Base-by-base conservation (phyloP, 53 echinoderm and acorn worm species). In the Crossaster papposus region DNA sequence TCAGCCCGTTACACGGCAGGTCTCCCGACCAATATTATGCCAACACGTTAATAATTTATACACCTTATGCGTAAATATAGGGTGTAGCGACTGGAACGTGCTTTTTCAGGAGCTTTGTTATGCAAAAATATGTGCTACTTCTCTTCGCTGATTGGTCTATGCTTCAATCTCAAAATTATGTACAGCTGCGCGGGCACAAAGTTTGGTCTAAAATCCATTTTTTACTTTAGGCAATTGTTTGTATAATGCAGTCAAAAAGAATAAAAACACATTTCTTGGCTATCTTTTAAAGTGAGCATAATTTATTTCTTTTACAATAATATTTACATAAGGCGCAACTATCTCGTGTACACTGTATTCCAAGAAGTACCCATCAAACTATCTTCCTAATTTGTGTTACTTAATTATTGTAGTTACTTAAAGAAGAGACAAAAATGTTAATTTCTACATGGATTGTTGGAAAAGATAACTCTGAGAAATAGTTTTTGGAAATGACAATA, bases 271-370 rank as follows among this genome's bases (percentile, higher is more conserved):
- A n/a, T 3, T 14, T 30, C 52, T 51, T 30, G 17, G 28, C 30
- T 52, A 52, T 52, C 79, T 51, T 58, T 15, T 4, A 36, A 82
- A 83, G 54, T 83, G 63, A 38, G 70, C 70, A 70, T 83, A 83
- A 83, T 83, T 83, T 83, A 83, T 83, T 83, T 50, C 36, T 65
- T 83, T 83, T 20, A 58, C 33, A 74, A 35, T 38, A 83, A 65
- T 83, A 83, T 83, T 36, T 83, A 83, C 83, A 83, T 55, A 65
- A 65, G 36, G 29, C 54, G 70, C 58, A 58, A 58, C 58, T 58
- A 65, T 28, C 28, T 36, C 44, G 9, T 44, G 83, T 83, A 83
- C 83, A 65, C 38, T 83, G 65, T 83, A 50, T 51, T 68, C 83
- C 22, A 15, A 29, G 29, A 83, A 30, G 83, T 13, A 70, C 68